Evolutionary conservation across 2,797 vertebrate species (phyloP).

Genomic region (Xiphophorus birchmanni): DNA sequence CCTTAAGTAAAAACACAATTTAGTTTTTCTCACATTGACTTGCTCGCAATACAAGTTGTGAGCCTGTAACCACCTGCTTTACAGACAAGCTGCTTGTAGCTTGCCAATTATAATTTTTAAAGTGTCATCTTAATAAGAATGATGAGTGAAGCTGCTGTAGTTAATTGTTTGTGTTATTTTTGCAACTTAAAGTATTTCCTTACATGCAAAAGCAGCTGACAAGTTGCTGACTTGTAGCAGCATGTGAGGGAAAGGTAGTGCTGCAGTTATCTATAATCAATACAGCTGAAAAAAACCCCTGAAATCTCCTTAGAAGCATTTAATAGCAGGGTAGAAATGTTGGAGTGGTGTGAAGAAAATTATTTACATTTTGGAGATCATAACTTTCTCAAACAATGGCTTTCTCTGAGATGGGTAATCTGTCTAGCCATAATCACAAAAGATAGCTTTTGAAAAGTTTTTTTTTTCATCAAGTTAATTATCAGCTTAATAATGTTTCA

Average conservation of each 20-base stretch:
- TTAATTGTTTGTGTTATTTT: not conserved
- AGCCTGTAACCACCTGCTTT: too few relatives aligned
- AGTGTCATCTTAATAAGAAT: too few relatives aligned
- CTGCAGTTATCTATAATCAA: not conserved
- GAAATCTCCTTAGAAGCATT: not conserved
- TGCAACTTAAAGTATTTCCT: not conserved
- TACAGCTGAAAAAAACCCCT: not conserved
- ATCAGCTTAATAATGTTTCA: not conserved
- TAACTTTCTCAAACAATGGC: not conserved
- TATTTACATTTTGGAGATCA: not conserved
- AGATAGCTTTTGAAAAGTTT: not conserved
- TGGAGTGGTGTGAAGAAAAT: not conserved
- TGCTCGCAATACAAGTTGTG: too few relatives aligned
- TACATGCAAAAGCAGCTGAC: not conserved
- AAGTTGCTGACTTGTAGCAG: not conserved
- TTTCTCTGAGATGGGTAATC: not conserved
- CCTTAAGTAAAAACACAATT: too few relatives aligned
- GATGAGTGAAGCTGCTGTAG: too few relatives aligned
- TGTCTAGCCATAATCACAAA: not conserved
- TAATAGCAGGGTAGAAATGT: not conserved
- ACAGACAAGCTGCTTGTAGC: too few relatives aligned
- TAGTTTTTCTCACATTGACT: too few relatives aligned
- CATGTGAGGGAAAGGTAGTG: not conserved
- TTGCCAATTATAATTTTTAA: too few relatives aligned
- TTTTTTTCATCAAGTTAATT: not conserved